A percentile compares a stretch with the other conserved stretches of the same genome.
Conservation (phyloP, 2,797 vertebrate species). For the Telmatherina bonti region DNA sequence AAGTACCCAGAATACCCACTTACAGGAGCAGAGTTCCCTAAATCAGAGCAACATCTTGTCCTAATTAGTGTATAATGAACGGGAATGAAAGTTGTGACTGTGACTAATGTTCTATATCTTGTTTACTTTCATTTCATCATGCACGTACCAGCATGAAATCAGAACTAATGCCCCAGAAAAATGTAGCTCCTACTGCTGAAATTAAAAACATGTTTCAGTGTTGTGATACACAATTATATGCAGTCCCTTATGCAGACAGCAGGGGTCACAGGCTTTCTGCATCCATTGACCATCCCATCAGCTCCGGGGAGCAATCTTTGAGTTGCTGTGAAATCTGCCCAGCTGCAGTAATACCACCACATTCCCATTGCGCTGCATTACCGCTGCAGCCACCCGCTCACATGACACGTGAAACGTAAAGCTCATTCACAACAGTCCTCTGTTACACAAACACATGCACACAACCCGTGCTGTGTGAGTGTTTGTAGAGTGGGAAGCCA, state of each 20-base stretch:
- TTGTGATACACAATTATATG: conserved; percentile 51
- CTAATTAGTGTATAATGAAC: conserved; percentile 30
- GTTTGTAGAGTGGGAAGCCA: conserved; percentile 5
- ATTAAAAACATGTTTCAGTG: conserved; percentile 38
- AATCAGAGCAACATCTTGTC: conserved; percentile 21
- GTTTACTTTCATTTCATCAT: conserved; percentile 48
- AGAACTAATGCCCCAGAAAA: conserved; percentile 36
- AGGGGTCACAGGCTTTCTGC: conserved; percentile 65
- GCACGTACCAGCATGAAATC: conserved; percentile 39
- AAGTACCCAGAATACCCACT: conserved; percentile 38
- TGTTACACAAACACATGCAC: conserved; percentile 1
- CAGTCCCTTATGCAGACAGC: conserved; percentile 68
- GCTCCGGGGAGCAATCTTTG: conserved; percentile 56
- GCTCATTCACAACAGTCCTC: conserved; percentile 37
- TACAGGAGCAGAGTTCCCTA: conserved; percentile 20
- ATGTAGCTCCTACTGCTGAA: conserved; percentile 26
- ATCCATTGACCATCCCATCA: conserved; percentile 54
- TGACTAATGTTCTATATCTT: conserved; percentile 41
- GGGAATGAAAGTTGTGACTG: conserved; percentile 21
- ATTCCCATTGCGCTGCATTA: conserved; percentile 44
- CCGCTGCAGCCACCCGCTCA: conserved; percentile 37
- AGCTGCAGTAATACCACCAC: conserved; percentile 64
- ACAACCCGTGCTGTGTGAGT: conserved; percentile 7
- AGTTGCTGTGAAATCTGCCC: conserved; percentile 55
- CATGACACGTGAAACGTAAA: conserved; percentile 34